phyloP scores from a whole-genome alignment of 2,113 vertebrate genomes.

The Helogale parvula region DNA sequence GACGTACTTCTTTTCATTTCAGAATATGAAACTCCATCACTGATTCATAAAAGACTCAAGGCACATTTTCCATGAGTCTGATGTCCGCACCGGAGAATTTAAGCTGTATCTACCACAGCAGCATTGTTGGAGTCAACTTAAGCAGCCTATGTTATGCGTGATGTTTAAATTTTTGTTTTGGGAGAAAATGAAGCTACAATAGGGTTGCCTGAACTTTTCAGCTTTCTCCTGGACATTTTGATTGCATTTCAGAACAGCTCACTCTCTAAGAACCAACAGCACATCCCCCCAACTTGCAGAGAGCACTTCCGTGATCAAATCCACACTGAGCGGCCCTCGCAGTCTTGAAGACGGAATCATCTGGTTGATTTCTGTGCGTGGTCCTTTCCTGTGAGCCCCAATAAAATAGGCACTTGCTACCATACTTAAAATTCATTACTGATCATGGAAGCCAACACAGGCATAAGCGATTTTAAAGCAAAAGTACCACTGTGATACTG shows the following conservation, averaged over 20 bases:
- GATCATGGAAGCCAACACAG: neutral
- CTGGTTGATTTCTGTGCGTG: neutral
- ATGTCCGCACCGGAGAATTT: neutral
- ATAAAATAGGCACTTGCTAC: constrained; percentile 12
- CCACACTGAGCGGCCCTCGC: neutral
- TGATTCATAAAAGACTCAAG: constrained; percentile 37
- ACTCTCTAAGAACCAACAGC: neutral
- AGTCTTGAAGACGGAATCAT: neutral
- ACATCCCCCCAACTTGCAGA: neutral
- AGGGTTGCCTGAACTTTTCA: neutral
- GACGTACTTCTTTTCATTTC: neutral
- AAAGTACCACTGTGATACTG: neutral
- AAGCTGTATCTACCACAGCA: neutral
- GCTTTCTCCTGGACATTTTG: neutral
- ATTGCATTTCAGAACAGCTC: neutral
- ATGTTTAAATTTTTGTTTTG: neutral
- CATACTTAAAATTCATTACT: neutral
- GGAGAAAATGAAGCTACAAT: neutral
- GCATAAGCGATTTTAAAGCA: neutral
- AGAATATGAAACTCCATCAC: constrained; percentile 26
- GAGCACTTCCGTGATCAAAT: neutral
- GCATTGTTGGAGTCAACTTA: neutral
- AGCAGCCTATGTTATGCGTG: neutral
- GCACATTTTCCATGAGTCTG: constrained; percentile 7
- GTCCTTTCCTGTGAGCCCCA: neutral